Conservation (phyloP, 2,113 vertebrate species). For the Lamprotornis superbus region DNA sequence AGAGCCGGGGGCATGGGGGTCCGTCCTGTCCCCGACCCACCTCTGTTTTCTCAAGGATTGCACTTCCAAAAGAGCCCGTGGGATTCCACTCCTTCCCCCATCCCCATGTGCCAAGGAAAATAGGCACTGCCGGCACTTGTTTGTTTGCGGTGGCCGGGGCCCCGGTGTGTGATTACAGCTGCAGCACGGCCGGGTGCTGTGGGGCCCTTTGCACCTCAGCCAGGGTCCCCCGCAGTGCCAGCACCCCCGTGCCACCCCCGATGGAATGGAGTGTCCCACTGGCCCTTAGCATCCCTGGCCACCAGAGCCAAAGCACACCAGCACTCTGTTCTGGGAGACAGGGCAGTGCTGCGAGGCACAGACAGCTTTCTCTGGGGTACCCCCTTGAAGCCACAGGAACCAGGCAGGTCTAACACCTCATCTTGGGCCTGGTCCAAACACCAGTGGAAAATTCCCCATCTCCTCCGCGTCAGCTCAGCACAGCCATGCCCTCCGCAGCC, state of each 20-base stretch:
- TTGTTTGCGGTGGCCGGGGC: conserved; percentile 39
- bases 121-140: conserved; percentile 25
- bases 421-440: conserved; percentile 39
- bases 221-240: neutral
- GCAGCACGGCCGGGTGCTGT: neutral
- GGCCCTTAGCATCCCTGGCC: neutral
- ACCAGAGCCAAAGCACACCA: fast-evolving
- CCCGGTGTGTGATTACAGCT: conserved; percentile 52
- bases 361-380: neutral
- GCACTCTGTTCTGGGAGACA: fast-evolving
- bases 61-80: conserved; percentile 31
- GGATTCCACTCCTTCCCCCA: conserved; percentile 5
- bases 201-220: neutral
- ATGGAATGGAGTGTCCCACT: neutral
- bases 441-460: conserved; percentile 58
- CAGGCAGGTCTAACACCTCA: neutral
- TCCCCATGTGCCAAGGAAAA: conserved; percentile 45
- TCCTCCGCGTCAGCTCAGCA: neutral
- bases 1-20: neutral
- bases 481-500: neutral
- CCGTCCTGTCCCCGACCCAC: neutral
- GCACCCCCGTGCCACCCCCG: fast-evolving
- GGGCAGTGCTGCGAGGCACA: fast-evolving
- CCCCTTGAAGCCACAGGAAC: neutral
- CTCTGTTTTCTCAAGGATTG: conserved; percentile 59